Base-by-base conservation (phyloP, 92 coral and sea anemone species). In the Chrysogorgia sp. region DNA sequence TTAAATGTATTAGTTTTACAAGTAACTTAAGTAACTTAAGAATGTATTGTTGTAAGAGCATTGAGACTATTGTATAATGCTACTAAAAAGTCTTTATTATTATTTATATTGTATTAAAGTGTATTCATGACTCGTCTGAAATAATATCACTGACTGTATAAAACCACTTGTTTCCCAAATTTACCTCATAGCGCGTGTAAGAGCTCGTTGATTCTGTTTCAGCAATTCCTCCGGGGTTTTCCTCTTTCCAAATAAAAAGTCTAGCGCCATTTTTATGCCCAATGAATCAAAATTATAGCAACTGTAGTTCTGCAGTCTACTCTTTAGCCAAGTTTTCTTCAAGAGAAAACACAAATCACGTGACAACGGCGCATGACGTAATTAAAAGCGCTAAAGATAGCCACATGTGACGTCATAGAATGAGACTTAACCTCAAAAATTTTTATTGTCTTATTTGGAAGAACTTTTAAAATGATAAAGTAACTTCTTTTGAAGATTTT, bases 201-300 rank as follows among this genome's bases (percentile, higher is more conserved):
- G 84, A 12, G 97, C 91, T 30, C 98, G 88, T 67, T 94, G 98
- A 50, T 94, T 87, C 71, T 94, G 94, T 63, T 89, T 94, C 41
- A 94, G 82, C 98, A 94, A 89, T 34, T 94, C 90, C 32, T 94
- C 98, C 71, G 98, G 98, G 33, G 98, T 91, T 67, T 94, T 91
- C 86, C 79, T 91, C 80, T 83, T 94, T 74, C 98, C 98, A 75
- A 94, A 94, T 43, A 94, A 84, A 81, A 83, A 87, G 63, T 91
- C 92, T 69, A 90, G 40, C 45, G 86, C 77, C 92, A 89, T 89
- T 40, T 74, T 86, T 45, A 45, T 0, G 34, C 43, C 56, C 19
- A 69, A 17, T 43, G 10, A 17, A 9, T 17, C 50, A 8, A 43
- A 43, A 9, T 43, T 43, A 8, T 9, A 43, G 10, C 50, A 43